Conservation (phyloP, 2,888 invertebrate species). For the Sminthurinus aureus region DNA sequence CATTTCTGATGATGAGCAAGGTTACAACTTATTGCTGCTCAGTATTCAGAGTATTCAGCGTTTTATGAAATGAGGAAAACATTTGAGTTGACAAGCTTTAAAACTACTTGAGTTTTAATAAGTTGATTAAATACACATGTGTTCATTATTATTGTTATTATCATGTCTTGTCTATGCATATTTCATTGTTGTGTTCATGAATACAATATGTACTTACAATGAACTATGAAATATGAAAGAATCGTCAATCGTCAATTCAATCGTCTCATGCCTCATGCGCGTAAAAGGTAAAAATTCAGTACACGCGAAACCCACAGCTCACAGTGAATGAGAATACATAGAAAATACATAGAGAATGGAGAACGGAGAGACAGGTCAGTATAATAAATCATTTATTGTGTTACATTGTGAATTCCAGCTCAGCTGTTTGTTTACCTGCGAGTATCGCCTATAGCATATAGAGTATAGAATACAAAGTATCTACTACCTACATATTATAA, state of each 20-base stretch:
- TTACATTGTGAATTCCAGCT: not conserved
- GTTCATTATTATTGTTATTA: too few relatives aligned
- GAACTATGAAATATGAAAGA: too few relatives aligned
- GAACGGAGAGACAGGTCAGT: not conserved
- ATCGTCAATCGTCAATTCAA: not conserved
- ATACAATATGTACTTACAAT: too few relatives aligned
- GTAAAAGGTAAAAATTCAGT: not conserved
- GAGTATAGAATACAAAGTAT: not conserved
- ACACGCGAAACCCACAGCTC: not conserved
- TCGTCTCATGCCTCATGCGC: not conserved
- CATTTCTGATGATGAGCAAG: too few relatives aligned
- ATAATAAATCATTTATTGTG: not conserved
- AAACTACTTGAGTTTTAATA: too few relatives aligned
- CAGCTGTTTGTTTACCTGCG: not conserved
- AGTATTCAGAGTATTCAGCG: too few relatives aligned
- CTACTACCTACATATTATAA: not conserved
- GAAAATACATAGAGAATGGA: not conserved
- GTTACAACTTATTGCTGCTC: too few relatives aligned
- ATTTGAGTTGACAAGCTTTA: too few relatives aligned
- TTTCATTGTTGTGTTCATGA: too few relatives aligned
- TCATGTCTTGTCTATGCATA: too few relatives aligned
- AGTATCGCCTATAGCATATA: not conserved
- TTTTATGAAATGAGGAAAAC: too few relatives aligned
- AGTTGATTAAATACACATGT: too few relatives aligned
- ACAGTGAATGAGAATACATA: not conserved